Conservation (phyloP, 2,797 vertebrate species). For the Helicolenus hilgendorfi region DNA sequence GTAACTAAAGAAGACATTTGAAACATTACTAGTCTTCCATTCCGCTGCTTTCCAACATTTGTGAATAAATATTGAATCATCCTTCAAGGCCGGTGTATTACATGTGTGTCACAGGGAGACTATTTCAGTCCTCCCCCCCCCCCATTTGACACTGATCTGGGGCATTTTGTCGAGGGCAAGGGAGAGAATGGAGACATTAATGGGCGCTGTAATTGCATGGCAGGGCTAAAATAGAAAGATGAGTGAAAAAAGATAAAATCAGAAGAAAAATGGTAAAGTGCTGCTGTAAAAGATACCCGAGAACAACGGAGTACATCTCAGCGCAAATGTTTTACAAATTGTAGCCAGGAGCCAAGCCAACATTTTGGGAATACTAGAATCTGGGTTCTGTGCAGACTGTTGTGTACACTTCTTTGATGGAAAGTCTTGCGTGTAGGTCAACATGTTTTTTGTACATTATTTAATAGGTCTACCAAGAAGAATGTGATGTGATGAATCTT, state of each 20-base stretch:
- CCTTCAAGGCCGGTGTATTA: constrained; percentile 69
- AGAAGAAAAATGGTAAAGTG: constrained; percentile 69
- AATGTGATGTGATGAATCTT: not conserved
- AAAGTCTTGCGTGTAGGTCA: constrained; percentile 15
- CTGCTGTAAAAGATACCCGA: constrained; percentile 73
- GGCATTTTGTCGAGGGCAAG: constrained; percentile 64
- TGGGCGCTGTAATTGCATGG: constrained; percentile 76
- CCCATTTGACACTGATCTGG: constrained; percentile 71
- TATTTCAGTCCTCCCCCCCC: constrained; percentile 66
- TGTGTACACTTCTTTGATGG: constrained; percentile 21
- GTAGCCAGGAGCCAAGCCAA: constrained; percentile 19
- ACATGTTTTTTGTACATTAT: not conserved
- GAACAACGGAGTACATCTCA: constrained; percentile 54
- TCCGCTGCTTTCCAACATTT: constrained; percentile 57
- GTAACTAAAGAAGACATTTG: constrained; percentile 39
- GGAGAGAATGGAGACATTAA: constrained; percentile 77
- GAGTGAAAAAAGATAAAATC: constrained; percentile 79
- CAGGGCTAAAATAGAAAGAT: constrained; percentile 83
- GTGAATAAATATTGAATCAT: constrained; percentile 81
- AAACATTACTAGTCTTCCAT: constrained; percentile 40
- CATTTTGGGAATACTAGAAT: not conserved
- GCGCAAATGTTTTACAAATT: constrained; percentile 56
- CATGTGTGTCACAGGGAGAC: constrained; percentile 70
- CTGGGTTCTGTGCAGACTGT: constrained; percentile 4
- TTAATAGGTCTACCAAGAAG: not conserved